Conservation (phyloP, 2,113 vertebrate species). For the Phrynosoma blainvillii region DNA sequence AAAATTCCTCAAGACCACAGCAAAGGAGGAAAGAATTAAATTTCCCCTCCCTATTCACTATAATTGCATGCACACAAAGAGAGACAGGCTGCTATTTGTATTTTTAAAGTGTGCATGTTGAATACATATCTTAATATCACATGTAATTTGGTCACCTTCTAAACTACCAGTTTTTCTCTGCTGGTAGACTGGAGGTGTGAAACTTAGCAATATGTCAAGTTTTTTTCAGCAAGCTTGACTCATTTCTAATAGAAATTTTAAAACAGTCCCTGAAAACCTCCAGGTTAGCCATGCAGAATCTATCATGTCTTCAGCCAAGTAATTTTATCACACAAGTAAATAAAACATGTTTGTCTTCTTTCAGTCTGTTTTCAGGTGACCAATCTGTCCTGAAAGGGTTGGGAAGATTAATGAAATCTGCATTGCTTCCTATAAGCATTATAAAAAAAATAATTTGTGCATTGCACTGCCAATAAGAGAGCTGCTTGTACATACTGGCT, state of each 20-base stretch:
- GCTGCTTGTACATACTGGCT: constrained; percentile 33
- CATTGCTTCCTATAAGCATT: constrained; percentile 46
- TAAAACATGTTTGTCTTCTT: constrained; percentile 44
- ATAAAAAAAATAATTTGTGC: constrained; percentile 28
- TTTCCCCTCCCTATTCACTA: background rate
- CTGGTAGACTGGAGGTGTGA: background rate
- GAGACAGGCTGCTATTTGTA: constrained; percentile 29
- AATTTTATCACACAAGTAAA: constrained; percentile 31
- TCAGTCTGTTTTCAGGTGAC: constrained; percentile 26
- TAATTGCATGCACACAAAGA: background rate
- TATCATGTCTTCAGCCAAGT: background rate
- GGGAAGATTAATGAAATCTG: constrained; percentile 34
- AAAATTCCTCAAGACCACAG: background rate
- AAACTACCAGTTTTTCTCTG: constrained; percentile 31
- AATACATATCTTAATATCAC: background rate
- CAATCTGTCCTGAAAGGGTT: constrained; percentile 30
- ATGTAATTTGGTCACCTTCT: background rate
- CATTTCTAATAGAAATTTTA: constrained; percentile 25
- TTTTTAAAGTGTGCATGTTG: background rate
- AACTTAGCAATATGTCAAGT: constrained; percentile 38
- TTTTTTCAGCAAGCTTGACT: constrained; percentile 41
- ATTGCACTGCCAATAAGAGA: constrained; percentile 42
- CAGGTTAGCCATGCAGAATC: background rate
- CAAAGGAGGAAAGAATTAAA: background rate
- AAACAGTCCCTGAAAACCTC: background rate